Evolutionary conservation across 2,888 invertebrate genomes (phyloP), one percentile per base, ranked within the genome.

Genomic region (Amblyjoppa proteus): DNA sequence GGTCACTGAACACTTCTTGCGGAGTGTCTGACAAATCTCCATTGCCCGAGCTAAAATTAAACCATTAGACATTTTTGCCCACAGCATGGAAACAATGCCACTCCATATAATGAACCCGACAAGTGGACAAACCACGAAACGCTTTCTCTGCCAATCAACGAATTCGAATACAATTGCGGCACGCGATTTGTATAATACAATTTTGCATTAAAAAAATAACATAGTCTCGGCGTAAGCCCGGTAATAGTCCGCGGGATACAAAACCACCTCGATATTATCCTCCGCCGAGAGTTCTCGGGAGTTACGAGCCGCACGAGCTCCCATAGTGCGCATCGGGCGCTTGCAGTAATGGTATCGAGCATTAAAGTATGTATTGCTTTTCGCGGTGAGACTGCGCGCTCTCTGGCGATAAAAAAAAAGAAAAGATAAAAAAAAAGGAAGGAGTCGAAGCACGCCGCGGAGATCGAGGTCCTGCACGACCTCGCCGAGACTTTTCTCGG

Each of bases 391-490:
- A 25, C 58, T 58, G 58, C 25, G 56, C 25, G 28, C 9, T 58
- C 25, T 25, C 28, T 3, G 28, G 58, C 25, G 58, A 58, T 58
- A 11, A 58, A 9, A 28, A 6, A 58, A 58, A 58, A 58, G 2
- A 9, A 58, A 58, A 58, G 3, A 28, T 9, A 56, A 56, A 51
- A 64, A 58, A 71, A 71, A 78, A 51, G 34, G 13, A 2, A 13
- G 4, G 34, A 38, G 25, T 38, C n/a, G 51, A n/a, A 68, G 77
- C 45, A n/a, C n/a, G 75, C 34, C 1, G 61, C 61, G 61, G 5
- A 61, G 58, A 78, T 78, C 78, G 69, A 49, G 71, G 64, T 80
- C 79, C 38, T 71, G 34, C 51, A 64, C 28, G 71, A 71, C 38
- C 64, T 64, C 71, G 51, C 71, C 28, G 20, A 66, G 64, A 41